Evolutionary conservation across 2,113 vertebrate genomes (phyloP).

Genomic region (Plecotus auritus): DNA sequence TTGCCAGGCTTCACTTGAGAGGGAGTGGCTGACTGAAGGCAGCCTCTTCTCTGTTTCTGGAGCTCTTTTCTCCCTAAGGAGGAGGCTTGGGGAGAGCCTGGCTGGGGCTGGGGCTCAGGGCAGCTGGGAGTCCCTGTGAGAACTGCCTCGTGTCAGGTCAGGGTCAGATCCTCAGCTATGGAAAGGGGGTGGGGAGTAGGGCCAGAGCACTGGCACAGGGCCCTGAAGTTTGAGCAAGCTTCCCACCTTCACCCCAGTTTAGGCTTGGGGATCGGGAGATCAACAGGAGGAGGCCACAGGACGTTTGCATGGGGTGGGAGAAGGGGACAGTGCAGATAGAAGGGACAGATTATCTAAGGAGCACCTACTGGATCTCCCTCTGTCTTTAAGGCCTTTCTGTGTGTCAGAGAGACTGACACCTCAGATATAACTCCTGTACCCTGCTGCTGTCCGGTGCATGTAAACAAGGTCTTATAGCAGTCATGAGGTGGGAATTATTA

Average conservation of each 20-base stretch:
- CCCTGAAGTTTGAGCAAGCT: background rate
- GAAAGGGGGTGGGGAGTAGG: background rate
- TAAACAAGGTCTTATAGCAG: background rate
- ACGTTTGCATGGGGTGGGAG: background rate
- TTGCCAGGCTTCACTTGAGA: background rate
- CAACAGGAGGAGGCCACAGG: background rate
- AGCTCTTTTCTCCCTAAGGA: background rate
- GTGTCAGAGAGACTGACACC: background rate
- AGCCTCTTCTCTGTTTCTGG: background rate
- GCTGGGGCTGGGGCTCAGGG: background rate
- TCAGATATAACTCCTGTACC: slow-evolving; percentile 17
- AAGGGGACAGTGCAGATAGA: background rate
- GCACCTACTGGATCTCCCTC: background rate
- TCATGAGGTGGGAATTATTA: slow-evolving; percentile 20
- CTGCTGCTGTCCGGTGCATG: background rate
- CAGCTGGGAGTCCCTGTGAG: background rate
- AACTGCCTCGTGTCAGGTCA: background rate
- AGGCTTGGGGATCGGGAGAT: background rate
- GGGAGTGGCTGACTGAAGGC: background rate
- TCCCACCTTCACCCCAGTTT: background rate
- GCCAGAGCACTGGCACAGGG: background rate
- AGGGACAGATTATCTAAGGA: background rate
- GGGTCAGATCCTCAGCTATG: background rate
- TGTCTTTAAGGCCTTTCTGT: background rate
- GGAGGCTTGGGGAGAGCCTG: background rate